phyloP scores from a whole-genome alignment of 2,113 vertebrate species.

The Otus sunia region DNA sequence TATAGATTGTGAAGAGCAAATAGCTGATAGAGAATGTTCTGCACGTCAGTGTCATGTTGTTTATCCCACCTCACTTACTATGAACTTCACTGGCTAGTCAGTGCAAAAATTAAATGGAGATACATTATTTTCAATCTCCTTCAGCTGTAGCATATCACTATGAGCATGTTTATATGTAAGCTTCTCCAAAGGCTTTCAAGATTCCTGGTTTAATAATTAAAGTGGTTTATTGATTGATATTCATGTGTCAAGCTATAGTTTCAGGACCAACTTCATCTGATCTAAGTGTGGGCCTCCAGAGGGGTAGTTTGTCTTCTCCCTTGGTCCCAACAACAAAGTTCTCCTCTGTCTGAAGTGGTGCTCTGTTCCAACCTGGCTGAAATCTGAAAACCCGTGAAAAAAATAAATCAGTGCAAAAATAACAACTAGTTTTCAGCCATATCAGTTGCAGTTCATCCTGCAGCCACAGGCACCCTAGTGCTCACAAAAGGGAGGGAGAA shows the following conservation, averaged over 20 bases:
- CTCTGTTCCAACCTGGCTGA: background rate
- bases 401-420: background rate
- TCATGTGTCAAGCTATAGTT: background rate
- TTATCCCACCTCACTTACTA: background rate
- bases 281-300: background rate
- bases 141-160: background rate
- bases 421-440: background rate
- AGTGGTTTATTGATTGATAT: background rate
- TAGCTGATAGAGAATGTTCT: background rate
- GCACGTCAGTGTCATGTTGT: background rate
- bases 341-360: background rate
- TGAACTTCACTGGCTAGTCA: background rate
- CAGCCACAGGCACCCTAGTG: background rate
- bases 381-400: background rate
- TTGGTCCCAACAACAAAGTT: background rate
- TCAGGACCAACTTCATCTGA: background rate
- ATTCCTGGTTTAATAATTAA: background rate
- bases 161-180: background rate
- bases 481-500: accelerated
- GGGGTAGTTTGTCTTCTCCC: background rate
- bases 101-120: background rate
- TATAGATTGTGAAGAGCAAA: background rate
- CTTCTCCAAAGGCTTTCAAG: background rate
- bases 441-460: background rate
- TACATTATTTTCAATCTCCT: background rate